Base-by-base conservation (phyloP, 2,888 invertebrate species). In the Rugalucina vietnamica region DNA sequence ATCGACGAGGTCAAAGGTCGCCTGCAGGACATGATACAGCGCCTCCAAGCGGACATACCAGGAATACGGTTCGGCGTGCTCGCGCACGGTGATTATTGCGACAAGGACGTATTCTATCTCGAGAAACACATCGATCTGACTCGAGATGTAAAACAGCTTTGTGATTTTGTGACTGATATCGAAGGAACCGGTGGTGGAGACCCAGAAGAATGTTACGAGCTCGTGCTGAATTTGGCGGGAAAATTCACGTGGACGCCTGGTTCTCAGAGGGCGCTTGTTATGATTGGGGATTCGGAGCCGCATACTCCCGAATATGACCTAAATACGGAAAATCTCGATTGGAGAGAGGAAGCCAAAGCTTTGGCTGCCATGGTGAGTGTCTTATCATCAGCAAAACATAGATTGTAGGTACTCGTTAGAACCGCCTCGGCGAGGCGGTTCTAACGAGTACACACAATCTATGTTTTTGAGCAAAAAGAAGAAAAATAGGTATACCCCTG, bases 61-160 rank as follows among this genome's bases (percentile, higher is more conserved):
- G 91, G 89, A 5, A 91, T 94, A 50, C 88, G 90, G n/a, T 90
- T 93, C 14, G 92, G 92, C 5, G 89, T 94, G 29, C 88, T 94
- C 29, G 94, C 94, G 1, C 94, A 94, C 73, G 94, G 94, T 0
- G 94, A 94, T 83, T 94, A 94, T 83, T 93, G 93, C 72, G 94
- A 94, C 85, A 84, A 83, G 21, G 87, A 89, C 10, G 84, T 89
- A 14, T 90, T 90, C 70, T 94, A 94, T 81, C 88, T 93, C 50
- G 93, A 93, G 49, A 91, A 93, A 80, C 88, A 90, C 37, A 79
- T 92, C 0, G 93, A 94, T 75, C 89, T 94, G 29, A 91, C 92
- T 12, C 89, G 84, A 37, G 90, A 92, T 81, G 87, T 92, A 14
- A 79, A 65, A 10, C 88, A 91, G 18, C 87, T 94, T 27, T 90